Conservation (phyloP, 2,113 vertebrate genomes). For the Vulpes ferrilata region DNA sequence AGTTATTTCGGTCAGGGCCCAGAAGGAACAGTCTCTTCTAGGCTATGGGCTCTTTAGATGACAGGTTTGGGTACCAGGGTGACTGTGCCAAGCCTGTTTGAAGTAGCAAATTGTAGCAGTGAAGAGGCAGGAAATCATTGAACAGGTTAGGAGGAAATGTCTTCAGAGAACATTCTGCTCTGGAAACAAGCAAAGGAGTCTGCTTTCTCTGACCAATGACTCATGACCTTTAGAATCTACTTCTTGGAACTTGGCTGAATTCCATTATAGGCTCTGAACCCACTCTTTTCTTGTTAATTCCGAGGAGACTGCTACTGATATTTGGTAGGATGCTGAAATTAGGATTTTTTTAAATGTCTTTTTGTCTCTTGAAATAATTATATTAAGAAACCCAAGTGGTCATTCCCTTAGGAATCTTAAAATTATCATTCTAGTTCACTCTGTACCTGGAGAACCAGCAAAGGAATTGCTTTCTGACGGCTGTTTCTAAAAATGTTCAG, state of each 20-base stretch:
- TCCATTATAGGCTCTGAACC: conserved; percentile 41
- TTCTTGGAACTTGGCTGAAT: conserved; percentile 67
- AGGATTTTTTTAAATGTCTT: neutral
- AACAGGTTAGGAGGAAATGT: conserved; percentile 64
- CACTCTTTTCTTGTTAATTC: conserved; percentile 62
- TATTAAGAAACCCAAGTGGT: conserved; percentile 38
- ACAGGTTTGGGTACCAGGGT: conserved; percentile 56
- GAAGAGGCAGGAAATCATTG: conserved; percentile 61
- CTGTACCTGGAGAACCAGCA: conserved; percentile 1
- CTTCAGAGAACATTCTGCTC: conserved; percentile 76
- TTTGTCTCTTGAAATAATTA: conserved; percentile 40
- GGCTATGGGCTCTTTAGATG: conserved; percentile 26
- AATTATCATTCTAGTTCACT: conserved; percentile 27
- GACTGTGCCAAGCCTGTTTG: conserved; percentile 56
- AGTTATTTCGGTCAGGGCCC: conserved; percentile 49
- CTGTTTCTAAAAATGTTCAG: conserved; percentile 31
- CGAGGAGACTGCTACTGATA: conserved; percentile 50
- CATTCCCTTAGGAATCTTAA: conserved; percentile 30
- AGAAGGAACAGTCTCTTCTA: conserved; percentile 76
- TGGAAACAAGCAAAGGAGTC: conserved; percentile 61
- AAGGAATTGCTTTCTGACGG: conserved; percentile 36
- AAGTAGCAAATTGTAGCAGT: conserved; percentile 61
- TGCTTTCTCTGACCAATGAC: conserved; percentile 63
- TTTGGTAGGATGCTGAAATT: conserved; percentile 55
- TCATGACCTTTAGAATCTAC: conserved; percentile 71